Conservation (phyloP, 2,113 vertebrate species). For the Pogona vitticeps region DNA sequence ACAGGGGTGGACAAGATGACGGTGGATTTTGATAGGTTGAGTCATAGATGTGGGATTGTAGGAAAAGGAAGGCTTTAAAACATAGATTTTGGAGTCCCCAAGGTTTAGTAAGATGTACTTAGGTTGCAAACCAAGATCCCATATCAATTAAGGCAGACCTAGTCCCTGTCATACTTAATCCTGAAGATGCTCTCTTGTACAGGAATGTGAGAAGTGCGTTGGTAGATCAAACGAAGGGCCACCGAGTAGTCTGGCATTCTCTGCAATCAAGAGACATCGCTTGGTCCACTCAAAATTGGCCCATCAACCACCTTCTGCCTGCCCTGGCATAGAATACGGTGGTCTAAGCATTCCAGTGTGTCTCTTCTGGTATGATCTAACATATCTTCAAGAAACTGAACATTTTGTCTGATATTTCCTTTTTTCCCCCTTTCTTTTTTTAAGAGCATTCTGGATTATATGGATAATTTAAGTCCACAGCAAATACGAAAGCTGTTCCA, state of each 20-base stretch:
- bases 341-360: neutral
- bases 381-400: neutral
- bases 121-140: neutral
- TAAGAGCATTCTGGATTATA: slow-evolving; percentile 93
- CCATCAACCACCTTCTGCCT: neutral
- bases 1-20: neutral
- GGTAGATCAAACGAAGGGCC: neutral
- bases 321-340: neutral
- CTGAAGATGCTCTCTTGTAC: neutral
- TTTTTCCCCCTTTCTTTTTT: neutral
- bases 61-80: neutral
- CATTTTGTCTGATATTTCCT: slow-evolving; percentile 17
- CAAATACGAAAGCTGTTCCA: slow-evolving; percentile 95
- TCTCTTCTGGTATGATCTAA: neutral
- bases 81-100: neutral
- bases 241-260: neutral
- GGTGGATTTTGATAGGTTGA: neutral
- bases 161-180: neutral
- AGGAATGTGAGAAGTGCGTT: neutral
- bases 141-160: neutral
- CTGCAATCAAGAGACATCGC: neutral
- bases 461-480: slow-evolving; percentile 88
- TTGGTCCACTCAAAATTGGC: neutral
- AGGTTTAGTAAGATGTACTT: neutral
- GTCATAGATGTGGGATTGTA: neutral